Evolutionary conservation across 2,113 vertebrate species (phyloP).

Genomic region (Dunckerocampus dactyliophorus): DNA sequence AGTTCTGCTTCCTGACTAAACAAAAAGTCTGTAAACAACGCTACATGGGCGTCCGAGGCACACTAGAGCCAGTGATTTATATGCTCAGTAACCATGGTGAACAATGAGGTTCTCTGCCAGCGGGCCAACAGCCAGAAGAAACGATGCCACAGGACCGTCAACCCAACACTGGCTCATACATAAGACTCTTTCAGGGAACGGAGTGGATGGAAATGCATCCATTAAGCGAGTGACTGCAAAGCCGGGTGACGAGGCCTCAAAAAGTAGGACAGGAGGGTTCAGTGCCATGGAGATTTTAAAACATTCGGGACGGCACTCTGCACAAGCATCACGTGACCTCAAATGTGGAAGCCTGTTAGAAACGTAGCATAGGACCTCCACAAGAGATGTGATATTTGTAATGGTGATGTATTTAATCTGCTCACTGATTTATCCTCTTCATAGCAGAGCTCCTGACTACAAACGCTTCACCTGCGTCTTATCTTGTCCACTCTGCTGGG

Average conservation of each 20-base stretch:
- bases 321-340: background rate
- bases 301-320: background rate
- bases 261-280: too few species aligned
- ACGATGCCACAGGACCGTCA: background rate
- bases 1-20: background rate
- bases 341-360: background rate
- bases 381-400: background rate
- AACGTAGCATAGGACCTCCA: too few species aligned
- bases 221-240: too few species aligned
- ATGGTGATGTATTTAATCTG: background rate
- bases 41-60: background rate
- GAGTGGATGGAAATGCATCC: too few species aligned
- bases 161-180: conserved; percentile 7
- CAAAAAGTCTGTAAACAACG: background rate
- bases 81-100: conserved; percentile 18
- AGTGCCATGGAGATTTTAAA: too few species aligned
- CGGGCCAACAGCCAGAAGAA: conserved; percentile 18
- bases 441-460: background rate
- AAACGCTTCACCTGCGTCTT: too few species aligned
- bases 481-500: too few species aligned
- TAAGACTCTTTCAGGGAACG: background rate
- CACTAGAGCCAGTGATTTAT: conserved; percentile 12
- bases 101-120: conserved; percentile 14
- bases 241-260: too few species aligned
- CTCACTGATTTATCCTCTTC: background rate